Base-by-base conservation (phyloP, 1,140 invertebrate species). In the Pseudomyrmex sp. region DNA sequence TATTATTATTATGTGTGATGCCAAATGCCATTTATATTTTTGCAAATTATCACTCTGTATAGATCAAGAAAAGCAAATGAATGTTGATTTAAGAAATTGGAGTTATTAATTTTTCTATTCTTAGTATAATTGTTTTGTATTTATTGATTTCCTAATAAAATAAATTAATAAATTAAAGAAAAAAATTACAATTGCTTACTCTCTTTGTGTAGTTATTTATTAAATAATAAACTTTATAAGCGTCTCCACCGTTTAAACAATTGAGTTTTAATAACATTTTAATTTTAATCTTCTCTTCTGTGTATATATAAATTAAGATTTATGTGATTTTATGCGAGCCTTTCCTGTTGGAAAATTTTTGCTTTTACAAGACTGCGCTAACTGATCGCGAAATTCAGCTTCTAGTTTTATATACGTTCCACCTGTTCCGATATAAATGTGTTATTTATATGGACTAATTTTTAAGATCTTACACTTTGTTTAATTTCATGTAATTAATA, bases 331-430 rank as follows among this genome's bases (percentile, higher is more conserved):
- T 2, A 74, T 50, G 18, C 87, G 88, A 54, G 73, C 83, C 58
- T 90, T 91, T 52, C 79, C 88, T 61, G 77, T 68, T 12, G 61
- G 62, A n/a, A 77, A 82, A 73, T 89, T 91, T 89, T 93, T 94
- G 54, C 44, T 88, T 82, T 93, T 94, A 48, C 75, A 91, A 62
- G 72, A 87, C 20, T 93, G 92, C 26, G 58, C 48, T 18, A 91
- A 76, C 82, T 94, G 95, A 86, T 97, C 97, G 46, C 95, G 95
- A 96, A 97, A 97, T 90, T 97, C 97, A 44, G 95, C 92, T 93
- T 97, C 97, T 61, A 97, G 91, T 54, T 95, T 95, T 1, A 96
- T 95, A 93, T 97, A 97, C 58, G 96, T 95, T 35, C 97, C 97
- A 72, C 97, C 97, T 95, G 89, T 26, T 88, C 61, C 69, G 72